Evolutionary conservation across 2,888 invertebrate genomes (phyloP).

Genomic region (Drosophila demipolita): DNA sequence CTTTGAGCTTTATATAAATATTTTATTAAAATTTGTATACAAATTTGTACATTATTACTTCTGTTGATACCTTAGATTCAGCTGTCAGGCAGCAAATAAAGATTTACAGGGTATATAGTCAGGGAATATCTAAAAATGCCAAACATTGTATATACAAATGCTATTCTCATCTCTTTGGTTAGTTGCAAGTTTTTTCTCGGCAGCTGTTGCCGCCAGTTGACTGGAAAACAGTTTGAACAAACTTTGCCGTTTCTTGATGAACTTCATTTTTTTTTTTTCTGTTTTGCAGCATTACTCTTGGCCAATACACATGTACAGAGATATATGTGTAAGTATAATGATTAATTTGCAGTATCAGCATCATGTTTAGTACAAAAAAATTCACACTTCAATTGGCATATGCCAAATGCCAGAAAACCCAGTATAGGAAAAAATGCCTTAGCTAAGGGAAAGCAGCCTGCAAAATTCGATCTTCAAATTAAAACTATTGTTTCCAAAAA

Average conservation of each 20-base stretch:
- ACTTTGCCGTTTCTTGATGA: conserved; percentile 68
- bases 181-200: conserved; percentile 21
- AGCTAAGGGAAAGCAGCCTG: conserved; percentile 14
- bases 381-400: conserved; percentile 35
- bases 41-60: too few relatives aligned
- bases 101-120: not conserved
- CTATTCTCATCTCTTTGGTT: not conserved
- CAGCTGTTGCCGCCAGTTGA: conserved; percentile 47
- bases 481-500: not conserved
- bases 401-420: conserved; percentile 24
- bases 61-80: too few relatives aligned
- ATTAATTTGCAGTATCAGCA: conserved; percentile 39
- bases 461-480: not conserved
- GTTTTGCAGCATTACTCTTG: conserved; percentile 37
- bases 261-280: conserved; percentile 38
- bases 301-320: conserved; percentile 2
- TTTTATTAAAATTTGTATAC: too few relatives aligned
- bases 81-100: not conserved
- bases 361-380: conserved; percentile 16
- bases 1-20: too few relatives aligned
- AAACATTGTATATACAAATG: not conserved
- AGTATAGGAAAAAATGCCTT: conserved; percentile 51
- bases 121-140: conserved; percentile 3
- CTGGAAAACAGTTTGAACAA: conserved; percentile 22
- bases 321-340: conserved; percentile 34